Evolutionary conservation across 2,797 vertebrate species (phyloP).

Genomic region (Sciaenops ocellatus): DNA sequence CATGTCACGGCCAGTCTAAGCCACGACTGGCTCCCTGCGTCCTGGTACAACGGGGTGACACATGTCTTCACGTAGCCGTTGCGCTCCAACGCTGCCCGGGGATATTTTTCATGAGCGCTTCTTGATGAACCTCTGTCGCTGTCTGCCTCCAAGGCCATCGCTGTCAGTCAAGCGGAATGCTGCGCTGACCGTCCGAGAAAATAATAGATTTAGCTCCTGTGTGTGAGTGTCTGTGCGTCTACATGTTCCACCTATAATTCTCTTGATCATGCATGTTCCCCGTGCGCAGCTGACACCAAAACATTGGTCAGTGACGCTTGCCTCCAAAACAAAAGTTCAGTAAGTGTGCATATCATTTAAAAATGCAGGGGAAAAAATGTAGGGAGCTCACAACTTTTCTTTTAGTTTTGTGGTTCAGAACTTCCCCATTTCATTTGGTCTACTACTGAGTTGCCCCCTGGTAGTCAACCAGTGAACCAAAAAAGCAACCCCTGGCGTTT

Average conservation of each 20-base stretch:
- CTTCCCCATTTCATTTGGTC: conserved; percentile 43
- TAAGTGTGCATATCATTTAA: neutral
- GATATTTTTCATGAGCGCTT: conserved; percentile 73
- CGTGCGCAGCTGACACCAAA: conserved; percentile 23
- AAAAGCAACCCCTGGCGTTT: conserved; percentile 69
- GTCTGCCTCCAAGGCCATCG: conserved; percentile 76
- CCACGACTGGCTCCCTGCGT: conserved; percentile 72
- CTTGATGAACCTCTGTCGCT: conserved; percentile 70
- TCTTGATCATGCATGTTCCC: conserved; percentile 24
- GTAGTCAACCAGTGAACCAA: conserved; percentile 66
- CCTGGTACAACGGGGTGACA: conserved; percentile 73
- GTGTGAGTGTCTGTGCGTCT: conserved; percentile 27
- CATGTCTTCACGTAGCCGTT: conserved; percentile 78
- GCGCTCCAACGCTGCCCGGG: conserved; percentile 75
- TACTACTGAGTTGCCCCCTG: conserved; percentile 35
- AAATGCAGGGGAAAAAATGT: neutral
- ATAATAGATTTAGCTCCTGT: conserved; percentile 23
- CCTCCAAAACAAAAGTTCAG: conserved; percentile 26
- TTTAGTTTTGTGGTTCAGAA: conserved; percentile 48
- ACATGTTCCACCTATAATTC: conserved; percentile 25
- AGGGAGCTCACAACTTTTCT: conserved; percentile 45
- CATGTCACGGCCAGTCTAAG: conserved; percentile 74
- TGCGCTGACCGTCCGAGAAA: conserved; percentile 35
- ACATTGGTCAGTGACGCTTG: conserved; percentile 6
- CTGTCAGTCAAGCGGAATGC: conserved; percentile 51